phyloP scores from a whole-genome alignment of 2,113 vertebrate genomes.

The Vireo altiloquus region DNA sequence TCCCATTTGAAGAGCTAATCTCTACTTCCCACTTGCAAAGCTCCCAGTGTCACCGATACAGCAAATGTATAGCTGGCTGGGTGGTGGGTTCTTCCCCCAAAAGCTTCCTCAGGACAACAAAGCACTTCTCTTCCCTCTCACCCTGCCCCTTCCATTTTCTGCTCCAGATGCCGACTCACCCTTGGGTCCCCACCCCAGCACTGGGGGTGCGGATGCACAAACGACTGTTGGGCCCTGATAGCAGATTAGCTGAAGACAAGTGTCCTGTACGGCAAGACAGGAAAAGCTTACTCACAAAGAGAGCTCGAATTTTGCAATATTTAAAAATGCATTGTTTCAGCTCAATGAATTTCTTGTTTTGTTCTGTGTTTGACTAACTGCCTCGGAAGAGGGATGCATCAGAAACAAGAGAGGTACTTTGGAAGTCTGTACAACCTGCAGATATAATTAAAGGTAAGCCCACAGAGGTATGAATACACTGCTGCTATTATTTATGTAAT shows the following conservation, averaged over 20 bases:
- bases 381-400: neutral
- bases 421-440: neutral
- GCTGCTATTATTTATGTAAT: neutral
- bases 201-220: neutral
- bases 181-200: neutral
- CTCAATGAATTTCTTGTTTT: neutral
- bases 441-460: slow-evolving; percentile 3
- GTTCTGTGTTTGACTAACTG: neutral
- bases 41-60: neutral
- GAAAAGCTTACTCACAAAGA: neutral
- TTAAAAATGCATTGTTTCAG: neutral
- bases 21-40: neutral
- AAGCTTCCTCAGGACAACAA: neutral
- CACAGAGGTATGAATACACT: neutral
- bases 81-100: neutral
- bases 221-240: slow-evolving; percentile 5
- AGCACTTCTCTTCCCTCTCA: neutral
- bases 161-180: neutral
- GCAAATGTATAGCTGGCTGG: neutral
- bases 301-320: neutral
- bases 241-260: slow-evolving; percentile 4
- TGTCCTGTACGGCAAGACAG: neutral
- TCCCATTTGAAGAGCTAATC: neutral
- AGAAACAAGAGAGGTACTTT: neutral
- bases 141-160: neutral